Conservation (phyloP, 2,113 vertebrate species). For the Protobothrops mucrosquamatus region DNA sequence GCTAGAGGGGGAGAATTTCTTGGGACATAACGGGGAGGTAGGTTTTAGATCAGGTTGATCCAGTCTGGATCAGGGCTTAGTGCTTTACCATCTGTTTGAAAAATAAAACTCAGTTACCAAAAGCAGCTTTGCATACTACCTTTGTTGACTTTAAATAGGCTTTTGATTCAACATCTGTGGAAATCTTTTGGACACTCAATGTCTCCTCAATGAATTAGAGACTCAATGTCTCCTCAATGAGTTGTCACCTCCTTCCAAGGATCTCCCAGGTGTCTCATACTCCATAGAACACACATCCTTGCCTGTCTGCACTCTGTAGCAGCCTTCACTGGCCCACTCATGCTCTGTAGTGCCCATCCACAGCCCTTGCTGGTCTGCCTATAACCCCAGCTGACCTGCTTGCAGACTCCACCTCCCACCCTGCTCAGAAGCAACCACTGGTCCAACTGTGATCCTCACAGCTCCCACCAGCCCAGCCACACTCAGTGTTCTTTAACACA, state of each 20-base stretch:
- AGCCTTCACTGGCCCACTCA: background rate
- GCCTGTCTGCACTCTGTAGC: background rate
- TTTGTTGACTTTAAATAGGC: background rate
- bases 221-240: background rate
- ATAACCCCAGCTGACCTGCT: background rate
- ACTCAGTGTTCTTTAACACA: fast-evolving
- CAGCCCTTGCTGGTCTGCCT: background rate
- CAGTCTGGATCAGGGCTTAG: background rate
- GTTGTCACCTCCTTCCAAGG: background rate
- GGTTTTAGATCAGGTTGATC: background rate
- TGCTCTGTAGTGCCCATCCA: background rate
- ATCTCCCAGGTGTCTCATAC: background rate
- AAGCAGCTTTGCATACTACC: background rate
- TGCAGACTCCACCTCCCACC: background rate
- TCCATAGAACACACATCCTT: background rate
- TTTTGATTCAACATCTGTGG: background rate
- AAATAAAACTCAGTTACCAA: background rate
- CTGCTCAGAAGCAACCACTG: background rate
- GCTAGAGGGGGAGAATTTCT: background rate
- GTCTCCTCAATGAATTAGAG: background rate
- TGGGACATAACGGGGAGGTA: background rate
- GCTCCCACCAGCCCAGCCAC: background rate
- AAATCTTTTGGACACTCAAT: background rate
- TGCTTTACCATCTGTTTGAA: background rate
- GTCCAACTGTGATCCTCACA: background rate